These are phyloP conservation scores for Apis dorsata DNA, from an alignment of 1,140 invertebrate genomes.

Conservation along the genomic window DNA sequence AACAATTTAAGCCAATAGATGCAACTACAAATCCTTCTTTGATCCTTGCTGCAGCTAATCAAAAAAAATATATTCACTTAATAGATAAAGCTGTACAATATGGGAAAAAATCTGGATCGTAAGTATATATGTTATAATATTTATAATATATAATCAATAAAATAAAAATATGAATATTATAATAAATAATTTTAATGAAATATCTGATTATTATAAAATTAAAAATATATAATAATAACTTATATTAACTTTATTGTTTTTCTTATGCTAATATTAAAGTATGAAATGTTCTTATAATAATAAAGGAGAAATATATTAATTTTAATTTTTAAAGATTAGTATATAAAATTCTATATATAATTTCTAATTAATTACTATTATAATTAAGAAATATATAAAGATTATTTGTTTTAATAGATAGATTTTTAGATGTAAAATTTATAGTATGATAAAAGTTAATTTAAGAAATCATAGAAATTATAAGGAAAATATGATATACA, in stretches of 20 bases:
- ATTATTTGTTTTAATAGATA: slow-evolving; percentile 1
- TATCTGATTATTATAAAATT: neutral
- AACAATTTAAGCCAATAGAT: slow-evolving; percentile 98
- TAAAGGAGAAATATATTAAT: neutral
- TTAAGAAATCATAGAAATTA: slow-evolving; percentile 38
- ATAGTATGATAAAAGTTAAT: slow-evolving; percentile 22
- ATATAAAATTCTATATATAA: neutral
- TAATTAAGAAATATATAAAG: neutral
- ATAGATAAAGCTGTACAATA: slow-evolving; percentile 94
- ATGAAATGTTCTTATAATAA: neutral
- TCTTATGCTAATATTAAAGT: neutral
- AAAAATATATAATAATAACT: neutral
- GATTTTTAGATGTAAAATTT: slow-evolving; percentile 22
- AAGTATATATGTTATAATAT: slow-evolving; percentile 65
- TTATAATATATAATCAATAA: neutral
- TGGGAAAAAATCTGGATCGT: slow-evolving; percentile 87
- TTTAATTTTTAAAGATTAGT: neutral
- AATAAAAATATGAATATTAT: neutral
- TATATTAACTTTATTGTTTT: neutral
- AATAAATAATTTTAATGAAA: slow-evolving; percentile 1
- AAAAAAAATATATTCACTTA: slow-evolving; percentile 94
- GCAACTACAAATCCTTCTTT: slow-evolving; percentile 99
- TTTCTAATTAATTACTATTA: neutral
- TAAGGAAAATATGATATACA: slow-evolving; percentile 16
- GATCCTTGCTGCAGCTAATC: slow-evolving; percentile 94